These are phyloP conservation scores for Clamator glandarius DNA, from an alignment of 2,797 vertebrate species.

Conservation along the genomic window DNA sequence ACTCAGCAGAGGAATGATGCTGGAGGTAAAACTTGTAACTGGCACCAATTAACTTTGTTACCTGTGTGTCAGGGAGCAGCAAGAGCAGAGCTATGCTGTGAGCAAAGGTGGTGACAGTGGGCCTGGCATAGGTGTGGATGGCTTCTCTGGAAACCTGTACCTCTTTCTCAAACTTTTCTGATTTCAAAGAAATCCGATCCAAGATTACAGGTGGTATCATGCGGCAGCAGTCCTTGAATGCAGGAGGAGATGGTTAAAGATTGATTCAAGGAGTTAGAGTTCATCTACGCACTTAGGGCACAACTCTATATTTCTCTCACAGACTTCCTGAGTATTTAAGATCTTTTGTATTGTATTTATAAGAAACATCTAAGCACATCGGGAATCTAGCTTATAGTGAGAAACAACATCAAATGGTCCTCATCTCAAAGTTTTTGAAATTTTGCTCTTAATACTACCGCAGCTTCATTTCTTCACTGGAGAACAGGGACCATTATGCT, in stretches of 20 bases:
- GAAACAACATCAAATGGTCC: background rate
- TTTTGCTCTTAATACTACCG: background rate
- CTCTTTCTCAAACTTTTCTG: background rate
- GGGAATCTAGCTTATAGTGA: background rate
- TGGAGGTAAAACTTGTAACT: background rate
- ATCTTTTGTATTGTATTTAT: background rate
- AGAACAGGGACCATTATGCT: background rate
- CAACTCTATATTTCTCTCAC: background rate
- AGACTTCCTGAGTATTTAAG: background rate
- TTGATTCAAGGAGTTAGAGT: background rate
- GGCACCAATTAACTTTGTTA: background rate
- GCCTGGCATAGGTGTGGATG: background rate
- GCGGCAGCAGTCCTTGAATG: background rate
- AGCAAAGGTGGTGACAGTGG: background rate
- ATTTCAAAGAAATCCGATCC: background rate
- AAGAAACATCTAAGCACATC: background rate
- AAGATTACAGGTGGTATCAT: background rate
- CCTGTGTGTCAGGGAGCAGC: background rate
- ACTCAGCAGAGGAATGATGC: background rate
- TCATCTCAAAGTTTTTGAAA: background rate
- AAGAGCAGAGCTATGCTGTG: background rate
- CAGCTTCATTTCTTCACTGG: background rate
- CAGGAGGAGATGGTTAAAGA: background rate
- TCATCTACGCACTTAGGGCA: too few relatives aligned
- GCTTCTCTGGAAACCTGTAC: background rate